A percentile compares a stretch with the other conserved stretches of the same genome.
Conservation (phyloP, 2,113 vertebrate genomes). For the Maccullochella peelii region DNA sequence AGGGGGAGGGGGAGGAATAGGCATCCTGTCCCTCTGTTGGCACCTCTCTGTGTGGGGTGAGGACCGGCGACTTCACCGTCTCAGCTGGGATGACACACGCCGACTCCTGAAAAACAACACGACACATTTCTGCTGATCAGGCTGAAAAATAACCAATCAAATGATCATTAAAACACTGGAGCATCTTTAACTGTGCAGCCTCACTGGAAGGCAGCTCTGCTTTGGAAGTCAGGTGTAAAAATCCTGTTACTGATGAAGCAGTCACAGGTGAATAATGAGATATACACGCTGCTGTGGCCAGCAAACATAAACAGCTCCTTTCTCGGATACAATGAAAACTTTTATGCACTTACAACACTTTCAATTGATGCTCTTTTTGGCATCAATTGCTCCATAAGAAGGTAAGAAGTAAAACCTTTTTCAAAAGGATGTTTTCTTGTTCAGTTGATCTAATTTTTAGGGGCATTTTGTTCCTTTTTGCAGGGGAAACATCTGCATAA, state of each 20-base stretch:
- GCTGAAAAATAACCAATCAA: neutral
- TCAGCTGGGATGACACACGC: slow-evolving; percentile 51
- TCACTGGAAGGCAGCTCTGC: neutral
- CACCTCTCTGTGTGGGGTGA: slow-evolving; percentile 59
- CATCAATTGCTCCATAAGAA: neutral
- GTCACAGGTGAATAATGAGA: neutral
- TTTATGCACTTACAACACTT: neutral
- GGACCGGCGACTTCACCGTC: slow-evolving; percentile 39
- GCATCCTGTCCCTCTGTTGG: slow-evolving; percentile 87
- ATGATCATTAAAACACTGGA: neutral
- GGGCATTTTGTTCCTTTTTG: neutral
- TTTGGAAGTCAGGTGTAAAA: neutral
- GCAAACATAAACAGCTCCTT: neutral
- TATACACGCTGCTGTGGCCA: neutral
- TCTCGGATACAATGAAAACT: neutral
- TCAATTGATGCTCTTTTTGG: neutral
- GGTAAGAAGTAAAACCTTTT: neutral
- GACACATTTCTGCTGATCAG: neutral
- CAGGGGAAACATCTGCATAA: neutral
- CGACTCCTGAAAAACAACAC: slow-evolving; percentile 52
- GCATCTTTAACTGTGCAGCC: neutral
- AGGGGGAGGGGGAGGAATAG: slow-evolving; percentile 92
- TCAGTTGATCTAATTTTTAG: neutral
- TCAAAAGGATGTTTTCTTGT: neutral
- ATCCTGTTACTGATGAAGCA: neutral